phyloP scores from a whole-genome alignment of 1,140 invertebrate genomes.

The Caenorhabditis brenneri region DNA sequence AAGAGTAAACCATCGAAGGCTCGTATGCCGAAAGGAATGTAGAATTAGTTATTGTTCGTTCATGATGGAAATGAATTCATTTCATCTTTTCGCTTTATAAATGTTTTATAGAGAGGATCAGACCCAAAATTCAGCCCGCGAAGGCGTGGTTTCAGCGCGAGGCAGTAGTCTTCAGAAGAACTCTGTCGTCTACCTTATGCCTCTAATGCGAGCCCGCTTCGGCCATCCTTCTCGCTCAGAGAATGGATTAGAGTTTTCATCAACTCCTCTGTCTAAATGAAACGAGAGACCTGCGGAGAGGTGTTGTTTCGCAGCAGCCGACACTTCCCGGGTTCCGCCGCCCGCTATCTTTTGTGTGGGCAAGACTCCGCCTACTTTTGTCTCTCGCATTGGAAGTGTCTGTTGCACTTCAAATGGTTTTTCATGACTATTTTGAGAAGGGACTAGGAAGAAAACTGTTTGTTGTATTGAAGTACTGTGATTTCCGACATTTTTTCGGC shows the following conservation, averaged over 20 bases:
- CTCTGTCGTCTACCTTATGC: slow-evolving; percentile 26
- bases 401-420: too few species aligned
- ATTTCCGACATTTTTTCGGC: too few species aligned
- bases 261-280: slow-evolving; percentile 16
- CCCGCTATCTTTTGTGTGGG: not conserved
- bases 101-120: slow-evolving; percentile 1
- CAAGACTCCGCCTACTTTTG: not conserved
- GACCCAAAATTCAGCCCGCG: slow-evolving; percentile 40
- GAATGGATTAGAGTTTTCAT: slow-evolving; percentile 38
- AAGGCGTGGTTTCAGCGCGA: slow-evolving; percentile 28
- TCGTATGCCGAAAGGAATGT: slow-evolving; percentile 16
- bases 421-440: too few species aligned
- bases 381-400: too few species aligned
- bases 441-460: too few species aligned
- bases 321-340: slow-evolving; percentile 25
- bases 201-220: slow-evolving; percentile 12
- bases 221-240: slow-evolving; percentile 35
- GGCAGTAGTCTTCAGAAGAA: slow-evolving; percentile 30
- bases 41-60: too few species aligned
- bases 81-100: not conserved
- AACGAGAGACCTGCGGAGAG: not conserved
- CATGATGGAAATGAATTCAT: not conserved
- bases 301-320: not conserved
- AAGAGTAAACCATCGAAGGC: not conserved
- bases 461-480: too few species aligned